These are phyloP conservation scores for Chaetodon auriga DNA, from an alignment of 2,113 vertebrate genomes.

Conservation along the genomic window DNA sequence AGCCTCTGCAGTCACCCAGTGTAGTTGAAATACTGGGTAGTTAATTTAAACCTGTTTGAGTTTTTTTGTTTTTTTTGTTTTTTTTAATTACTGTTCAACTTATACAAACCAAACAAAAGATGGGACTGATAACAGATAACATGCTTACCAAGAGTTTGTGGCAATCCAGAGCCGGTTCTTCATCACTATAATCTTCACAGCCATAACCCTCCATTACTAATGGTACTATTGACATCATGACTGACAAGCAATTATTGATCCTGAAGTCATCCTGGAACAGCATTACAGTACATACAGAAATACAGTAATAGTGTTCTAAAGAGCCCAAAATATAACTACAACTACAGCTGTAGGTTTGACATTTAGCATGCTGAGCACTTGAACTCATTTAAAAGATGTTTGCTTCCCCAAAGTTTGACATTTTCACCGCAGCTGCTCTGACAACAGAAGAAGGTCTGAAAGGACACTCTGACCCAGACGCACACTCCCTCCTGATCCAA, in stretches of 20 bases:
- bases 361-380: slow-evolving; percentile 11
- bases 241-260: not conserved
- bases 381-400: slow-evolving; percentile 3
- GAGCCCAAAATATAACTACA: not conserved
- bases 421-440: not conserved
- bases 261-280: not conserved
- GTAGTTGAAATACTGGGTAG: no score
- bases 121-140: not conserved
- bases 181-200: not conserved
- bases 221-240: no score
- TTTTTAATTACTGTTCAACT: no score
- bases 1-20: not conserved
- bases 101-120: not conserved
- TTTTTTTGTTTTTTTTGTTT: no score
- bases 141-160: not conserved
- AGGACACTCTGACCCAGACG: slow-evolving; percentile 8
- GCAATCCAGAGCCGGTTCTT: not conserved
- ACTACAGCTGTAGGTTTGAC: slow-evolving; percentile 1
- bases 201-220: not conserved
- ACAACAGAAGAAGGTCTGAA: slow-evolving; percentile 11
- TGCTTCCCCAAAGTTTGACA: slow-evolving; percentile 22
- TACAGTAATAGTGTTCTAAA: not conserved
- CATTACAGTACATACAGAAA: no score
- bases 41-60: no score
- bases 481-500: not conserved